Conservation (phyloP, 2,888 invertebrate species). For the Orchesella flavescens region DNA sequence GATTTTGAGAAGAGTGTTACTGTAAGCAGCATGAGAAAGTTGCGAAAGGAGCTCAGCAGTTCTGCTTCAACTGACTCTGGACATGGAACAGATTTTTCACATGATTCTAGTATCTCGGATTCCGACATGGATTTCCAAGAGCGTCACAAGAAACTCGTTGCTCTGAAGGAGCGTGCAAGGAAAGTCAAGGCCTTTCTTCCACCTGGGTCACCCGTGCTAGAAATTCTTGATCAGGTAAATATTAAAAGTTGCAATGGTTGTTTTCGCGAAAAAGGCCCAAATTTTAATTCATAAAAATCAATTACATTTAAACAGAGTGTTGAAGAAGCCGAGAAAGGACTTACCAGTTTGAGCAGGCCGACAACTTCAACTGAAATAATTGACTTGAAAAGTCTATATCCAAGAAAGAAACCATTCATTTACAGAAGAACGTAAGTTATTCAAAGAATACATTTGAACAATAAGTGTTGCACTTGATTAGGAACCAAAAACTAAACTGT, state of each 20-base stretch:
- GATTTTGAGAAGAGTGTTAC: slow-evolving; percentile 70
- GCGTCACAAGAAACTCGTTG: slow-evolving; percentile 68
- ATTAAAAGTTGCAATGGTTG: too few relatives aligned
- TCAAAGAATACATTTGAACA: neutral
- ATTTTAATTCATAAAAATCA: too few relatives aligned
- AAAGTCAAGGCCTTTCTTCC: slow-evolving; percentile 71
- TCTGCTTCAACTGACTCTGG: slow-evolving; percentile 71
- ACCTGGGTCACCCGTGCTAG: slow-evolving; percentile 70
- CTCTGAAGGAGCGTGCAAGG: slow-evolving; percentile 69
- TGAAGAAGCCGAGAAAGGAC: slow-evolving; percentile 70
- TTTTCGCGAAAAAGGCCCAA: too few relatives aligned
- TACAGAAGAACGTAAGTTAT: slow-evolving; percentile 54
- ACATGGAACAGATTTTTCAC: slow-evolving; percentile 71
- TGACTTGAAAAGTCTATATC: slow-evolving; percentile 70
- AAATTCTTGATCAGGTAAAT: slow-evolving; percentile 68
- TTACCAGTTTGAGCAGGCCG: slow-evolving; percentile 65
- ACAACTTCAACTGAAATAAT: slow-evolving; percentile 52
- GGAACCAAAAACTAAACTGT: too few relatives aligned
- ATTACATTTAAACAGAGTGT: slow-evolving; percentile 63
- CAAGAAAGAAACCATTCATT: slow-evolving; percentile 66
- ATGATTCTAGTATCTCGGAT: slow-evolving; percentile 71
- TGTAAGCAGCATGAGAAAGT: slow-evolving; percentile 59
- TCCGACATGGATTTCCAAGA: slow-evolving; percentile 71
- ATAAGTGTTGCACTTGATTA: neutral
- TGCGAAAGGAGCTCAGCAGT: slow-evolving; percentile 69